Evolutionary conservation across 2,888 invertebrate genomes (phyloP).

Genomic region (Zhengitettix transpicula): DNA sequence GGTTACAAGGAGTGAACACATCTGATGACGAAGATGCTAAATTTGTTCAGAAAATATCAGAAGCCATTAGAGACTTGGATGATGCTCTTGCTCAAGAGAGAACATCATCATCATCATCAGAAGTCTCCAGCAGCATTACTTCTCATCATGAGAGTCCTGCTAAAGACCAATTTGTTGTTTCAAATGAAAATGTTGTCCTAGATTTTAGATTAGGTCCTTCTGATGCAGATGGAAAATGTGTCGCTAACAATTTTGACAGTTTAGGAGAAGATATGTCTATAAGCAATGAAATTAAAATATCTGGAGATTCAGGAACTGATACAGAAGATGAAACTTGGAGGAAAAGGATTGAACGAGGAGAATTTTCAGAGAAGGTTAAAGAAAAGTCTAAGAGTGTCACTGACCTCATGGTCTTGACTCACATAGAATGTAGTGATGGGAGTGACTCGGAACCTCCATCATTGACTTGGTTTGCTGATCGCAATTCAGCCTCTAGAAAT

Average conservation of each 20-base stretch:
- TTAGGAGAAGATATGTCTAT: conserved; percentile 15
- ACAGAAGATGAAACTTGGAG: conserved; percentile 47
- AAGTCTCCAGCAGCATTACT: conserved; percentile 7
- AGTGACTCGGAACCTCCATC: conserved; percentile 36
- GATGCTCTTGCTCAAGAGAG: conserved; percentile 43
- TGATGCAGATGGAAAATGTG: neutral
- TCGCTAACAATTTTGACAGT: conserved; percentile 7
- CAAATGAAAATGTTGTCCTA: conserved; percentile 13
- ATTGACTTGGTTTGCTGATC: conserved; percentile 10
- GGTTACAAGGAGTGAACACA: conserved; percentile 40
- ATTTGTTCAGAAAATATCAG: conserved; percentile 41
- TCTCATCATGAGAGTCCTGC: conserved; percentile 5
- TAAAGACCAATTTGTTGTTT: neutral
- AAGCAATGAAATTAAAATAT: conserved; percentile 8
- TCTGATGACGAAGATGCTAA: conserved; percentile 41
- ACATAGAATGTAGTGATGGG: conserved; percentile 40
- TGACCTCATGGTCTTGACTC: conserved; percentile 48
- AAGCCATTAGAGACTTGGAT: conserved; percentile 45
- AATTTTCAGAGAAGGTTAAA: conserved; percentile 40
- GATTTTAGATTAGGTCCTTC: conserved; percentile 25
- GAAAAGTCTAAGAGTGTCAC: conserved; percentile 49
- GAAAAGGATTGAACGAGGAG: conserved; percentile 38
- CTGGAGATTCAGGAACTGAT: conserved; percentile 33
- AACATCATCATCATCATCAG: conserved; percentile 23
- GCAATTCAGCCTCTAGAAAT: conserved; percentile 3